Base-by-base conservation (phyloP, 2,797 vertebrate species). In the Silurus aristotelis region DNA sequence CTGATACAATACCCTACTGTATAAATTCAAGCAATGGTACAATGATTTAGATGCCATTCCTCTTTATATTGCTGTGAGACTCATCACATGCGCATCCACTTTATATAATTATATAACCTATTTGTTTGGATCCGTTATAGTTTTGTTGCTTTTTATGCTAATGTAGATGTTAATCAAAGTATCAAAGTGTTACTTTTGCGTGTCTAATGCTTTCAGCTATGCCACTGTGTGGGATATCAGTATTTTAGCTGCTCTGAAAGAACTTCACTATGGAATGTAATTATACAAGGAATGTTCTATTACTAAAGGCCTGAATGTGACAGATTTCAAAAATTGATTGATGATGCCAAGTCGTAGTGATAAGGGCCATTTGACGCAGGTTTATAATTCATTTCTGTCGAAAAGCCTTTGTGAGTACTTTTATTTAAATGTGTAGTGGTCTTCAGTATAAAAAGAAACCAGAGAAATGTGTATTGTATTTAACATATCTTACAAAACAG, bases 381-480 rank as follows among this genome's bases (percentile, higher is more conserved):
- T 82, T 83, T 88, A 87, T 87, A 84, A 83, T 80, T 85, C 55
- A 61, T 79, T 85, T 52, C 60, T 66, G 79, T 85, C 68, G 48
- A 79, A 85, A 83, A 43, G 76, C 80, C 31, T 83, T 83, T 67
- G 81, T 80, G 48, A 77, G 66, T 64, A 75, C 56, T 48, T 68
- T 83, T 71, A 84, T 76, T 80, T 87, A 72, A 89, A 89, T 87
- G 86, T 75, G 61, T 73, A 52, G 56, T 80, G 68, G 73, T 63
- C 55, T 73, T 80, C 82, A 84, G 72, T 87, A 82, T 55, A 61
- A 73, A 48, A 87, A 82, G 20, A 27, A 77, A 64, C 66, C 82
- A 60, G 64, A 58, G 46, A 81, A 67, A 85, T 60, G 61, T 82
- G 1, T 22, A 85, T 56, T 77, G 52, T 68, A 31, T 82, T 85